Conservation (phyloP, 2,888 invertebrate genomes). For the Trissolcus japonicus region DNA sequence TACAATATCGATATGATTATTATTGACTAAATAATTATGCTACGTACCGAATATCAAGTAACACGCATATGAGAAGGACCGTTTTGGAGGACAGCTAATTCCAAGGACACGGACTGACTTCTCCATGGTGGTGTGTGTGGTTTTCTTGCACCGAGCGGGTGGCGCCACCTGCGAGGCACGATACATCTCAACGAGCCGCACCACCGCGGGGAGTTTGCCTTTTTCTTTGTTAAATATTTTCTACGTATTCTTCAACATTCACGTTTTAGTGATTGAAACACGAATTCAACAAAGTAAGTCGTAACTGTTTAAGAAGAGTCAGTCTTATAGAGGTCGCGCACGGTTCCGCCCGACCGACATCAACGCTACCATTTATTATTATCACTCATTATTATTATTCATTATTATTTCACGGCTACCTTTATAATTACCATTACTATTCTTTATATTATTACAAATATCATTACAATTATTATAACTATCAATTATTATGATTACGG, state of each 20-base stretch:
- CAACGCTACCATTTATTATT: slow-evolving; percentile 67
- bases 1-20: slow-evolving; percentile 73
- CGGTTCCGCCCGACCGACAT: slow-evolving; percentile 61
- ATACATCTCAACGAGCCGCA: slow-evolving; percentile 1
- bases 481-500: slow-evolving; percentile 37
- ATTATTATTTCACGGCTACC: slow-evolving; percentile 49
- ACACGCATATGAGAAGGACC: slow-evolving; percentile 65
- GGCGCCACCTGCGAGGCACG: slow-evolving; percentile 3
- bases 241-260: slow-evolving; percentile 60
- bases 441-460: slow-evolving; percentile 54
- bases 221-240: slow-evolving; percentile 49
- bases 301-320: slow-evolving; percentile 39
- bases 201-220: slow-evolving; percentile 35
- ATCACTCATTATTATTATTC: slow-evolving; percentile 44
- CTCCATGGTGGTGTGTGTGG: background rate
- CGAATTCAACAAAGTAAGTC: slow-evolving; percentile 46
- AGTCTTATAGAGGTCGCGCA: slow-evolving; percentile 35
- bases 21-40: slow-evolving; percentile 70
- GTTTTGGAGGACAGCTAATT: slow-evolving; percentile 58
- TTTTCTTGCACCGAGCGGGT: background rate
- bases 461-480: slow-evolving; percentile 45
- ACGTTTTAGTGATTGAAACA: slow-evolving; percentile 67
- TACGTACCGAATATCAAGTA: slow-evolving; percentile 70
- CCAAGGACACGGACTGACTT: slow-evolving; percentile 52
- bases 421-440: slow-evolving; percentile 56